Evolutionary conservation across 2,113 vertebrate species (phyloP).

Genomic region (Alligator sinensis): DNA sequence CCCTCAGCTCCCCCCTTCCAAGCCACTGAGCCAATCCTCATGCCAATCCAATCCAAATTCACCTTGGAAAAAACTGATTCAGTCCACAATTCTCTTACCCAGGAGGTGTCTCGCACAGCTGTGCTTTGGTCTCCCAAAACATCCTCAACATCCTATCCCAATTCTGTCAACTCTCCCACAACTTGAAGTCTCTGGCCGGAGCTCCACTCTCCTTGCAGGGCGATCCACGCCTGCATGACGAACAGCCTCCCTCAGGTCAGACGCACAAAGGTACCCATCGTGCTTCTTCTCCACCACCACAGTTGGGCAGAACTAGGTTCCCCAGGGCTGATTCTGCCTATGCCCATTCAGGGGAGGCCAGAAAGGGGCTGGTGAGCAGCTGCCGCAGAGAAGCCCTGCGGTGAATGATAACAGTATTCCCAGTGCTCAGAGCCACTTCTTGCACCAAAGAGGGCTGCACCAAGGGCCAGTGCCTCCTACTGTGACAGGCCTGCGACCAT

Average conservation of each 20-base stretch:
- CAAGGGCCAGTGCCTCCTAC: not conserved
- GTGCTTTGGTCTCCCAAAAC: not conserved
- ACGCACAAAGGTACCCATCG: not conserved
- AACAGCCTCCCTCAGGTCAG: too few species aligned
- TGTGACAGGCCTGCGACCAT: slow-evolving; percentile 9
- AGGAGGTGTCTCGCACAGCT: not conserved
- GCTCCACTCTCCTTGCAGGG: not conserved
- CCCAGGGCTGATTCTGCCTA: not conserved
- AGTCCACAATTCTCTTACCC: not conserved
- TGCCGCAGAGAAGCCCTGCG: not conserved
- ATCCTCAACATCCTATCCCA: not conserved
- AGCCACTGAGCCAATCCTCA: not conserved
- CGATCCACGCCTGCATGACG: too few species aligned
- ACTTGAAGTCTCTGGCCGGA: not conserved
- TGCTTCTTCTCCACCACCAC: rapidly evolving
- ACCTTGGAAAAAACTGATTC: not conserved
- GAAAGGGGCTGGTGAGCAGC: not conserved
- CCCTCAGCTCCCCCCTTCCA: rapidly evolving
- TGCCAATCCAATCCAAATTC: not conserved
- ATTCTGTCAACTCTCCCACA: not conserved
- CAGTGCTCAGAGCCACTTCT: not conserved
- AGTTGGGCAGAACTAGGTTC: rapidly evolving
- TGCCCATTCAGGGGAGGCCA: not conserved
- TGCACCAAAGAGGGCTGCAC: too few species aligned
- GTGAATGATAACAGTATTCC: not conserved